Evolutionary conservation across 2,113 vertebrate genomes (phyloP).

Genomic region (Puffinus mauretanicus): DNA sequence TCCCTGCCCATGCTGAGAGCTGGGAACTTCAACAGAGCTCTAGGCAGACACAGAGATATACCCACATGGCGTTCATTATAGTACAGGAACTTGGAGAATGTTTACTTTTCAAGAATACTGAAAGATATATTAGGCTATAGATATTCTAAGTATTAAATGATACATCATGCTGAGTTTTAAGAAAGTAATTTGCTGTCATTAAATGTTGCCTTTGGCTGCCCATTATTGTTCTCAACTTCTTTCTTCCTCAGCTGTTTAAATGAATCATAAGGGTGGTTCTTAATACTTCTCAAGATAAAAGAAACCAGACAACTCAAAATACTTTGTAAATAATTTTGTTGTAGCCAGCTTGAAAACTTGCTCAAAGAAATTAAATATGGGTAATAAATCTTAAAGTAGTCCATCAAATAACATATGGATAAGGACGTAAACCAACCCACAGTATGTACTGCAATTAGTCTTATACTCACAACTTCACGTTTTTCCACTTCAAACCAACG

Average conservation of each 20-base stretch:
- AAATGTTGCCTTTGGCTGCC: not conserved
- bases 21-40: not conserved
- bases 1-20: not conserved
- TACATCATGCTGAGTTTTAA: not conserved
- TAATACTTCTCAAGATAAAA: not conserved
- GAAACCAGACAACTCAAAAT: not conserved
- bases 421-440: not conserved
- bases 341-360: not conserved
- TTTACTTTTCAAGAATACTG: not conserved
- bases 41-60: not conserved
- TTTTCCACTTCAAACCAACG: slow-evolving; percentile 99
- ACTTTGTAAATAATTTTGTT: not conserved
- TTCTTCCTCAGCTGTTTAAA: not conserved
- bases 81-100: not conserved
- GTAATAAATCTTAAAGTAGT: not conserved
- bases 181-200: not conserved
- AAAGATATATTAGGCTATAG: not conserved
- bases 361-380: not conserved
- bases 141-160: not conserved
- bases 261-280: not conserved
- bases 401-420: not conserved
- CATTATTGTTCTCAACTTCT: not conserved
- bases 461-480: slow-evolving; percentile 90
- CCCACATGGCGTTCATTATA: not conserved
- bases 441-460: not conserved